A percentile compares a stretch with the other conserved stretches of the same genome.
Evolutionary conservation across 2,797 vertebrate species (phyloP).

Genomic region (Echiichthys vipera): DNA sequence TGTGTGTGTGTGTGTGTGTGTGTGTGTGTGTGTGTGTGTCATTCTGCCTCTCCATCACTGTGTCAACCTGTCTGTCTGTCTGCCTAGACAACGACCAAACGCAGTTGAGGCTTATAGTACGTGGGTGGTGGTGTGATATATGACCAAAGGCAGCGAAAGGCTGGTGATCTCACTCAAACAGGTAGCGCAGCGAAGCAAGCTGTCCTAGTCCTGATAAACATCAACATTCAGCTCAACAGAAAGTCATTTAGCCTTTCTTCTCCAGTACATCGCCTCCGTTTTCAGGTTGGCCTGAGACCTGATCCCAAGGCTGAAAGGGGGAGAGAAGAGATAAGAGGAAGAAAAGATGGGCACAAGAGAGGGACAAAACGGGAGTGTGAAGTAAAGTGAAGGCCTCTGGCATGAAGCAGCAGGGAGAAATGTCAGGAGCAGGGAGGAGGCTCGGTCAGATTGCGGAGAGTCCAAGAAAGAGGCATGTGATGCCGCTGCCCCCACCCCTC

Average conservation of each 20-base stretch:
- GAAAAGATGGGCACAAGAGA: slow-evolving; percentile 10
- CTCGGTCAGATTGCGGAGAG: neutral
- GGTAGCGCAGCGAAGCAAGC: slow-evolving; percentile 29
- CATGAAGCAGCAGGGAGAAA: slow-evolving; percentile 36
- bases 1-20: neutral
- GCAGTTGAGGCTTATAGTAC: slow-evolving; percentile 15
- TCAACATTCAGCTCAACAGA: slow-evolving; percentile 55
- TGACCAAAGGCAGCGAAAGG: slow-evolving; percentile 39
- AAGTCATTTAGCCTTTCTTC: slow-evolving; percentile 60
- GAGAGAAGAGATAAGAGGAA: slow-evolving; percentile 47
- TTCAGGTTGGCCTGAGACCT: slow-evolving; percentile 28
- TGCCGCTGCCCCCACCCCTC: neutral
- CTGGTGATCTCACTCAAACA: slow-evolving; percentile 46
- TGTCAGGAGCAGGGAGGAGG: slow-evolving; percentile 53
- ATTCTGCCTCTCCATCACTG: slow-evolving; percentile 10
- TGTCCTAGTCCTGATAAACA: slow-evolving; percentile 61
- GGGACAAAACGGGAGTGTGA: slow-evolving; percentile 35
- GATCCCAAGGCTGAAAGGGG: slow-evolving; percentile 44
- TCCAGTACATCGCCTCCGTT: slow-evolving; percentile 20
- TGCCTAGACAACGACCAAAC: neutral
- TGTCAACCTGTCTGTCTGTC: slow-evolving; percentile 7
- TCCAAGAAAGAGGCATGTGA: slow-evolving; percentile 33
- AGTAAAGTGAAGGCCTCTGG: slow-evolving; percentile 50
- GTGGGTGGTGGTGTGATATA: slow-evolving; percentile 34
- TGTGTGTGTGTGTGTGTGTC: neutral